Conservation (phyloP, 2,113 vertebrate species). For the Phoxinus phoxinus region DNA sequence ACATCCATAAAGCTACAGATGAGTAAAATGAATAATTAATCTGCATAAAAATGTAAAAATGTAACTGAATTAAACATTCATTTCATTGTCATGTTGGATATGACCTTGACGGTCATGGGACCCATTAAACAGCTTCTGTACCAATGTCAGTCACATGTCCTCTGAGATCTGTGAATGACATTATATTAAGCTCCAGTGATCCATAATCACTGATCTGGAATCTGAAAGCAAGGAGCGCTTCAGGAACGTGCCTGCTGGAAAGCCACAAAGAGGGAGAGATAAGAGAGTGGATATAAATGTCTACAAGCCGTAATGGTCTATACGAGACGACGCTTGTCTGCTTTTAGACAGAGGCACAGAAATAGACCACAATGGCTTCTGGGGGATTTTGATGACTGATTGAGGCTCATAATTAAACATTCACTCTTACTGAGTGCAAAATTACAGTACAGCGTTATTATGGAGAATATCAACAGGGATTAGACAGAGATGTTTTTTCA, state of each 20-base stretch:
- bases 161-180: background rate
- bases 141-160: background rate
- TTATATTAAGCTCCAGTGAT: constrained; percentile 27
- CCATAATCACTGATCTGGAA: constrained; percentile 5
- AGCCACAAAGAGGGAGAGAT: constrained; percentile 14
- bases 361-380: constrained; percentile 5
- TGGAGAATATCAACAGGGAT: background rate
- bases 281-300: constrained; percentile 27
- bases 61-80: constrained; percentile 10
- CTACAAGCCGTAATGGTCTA: background rate
- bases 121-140: constrained; percentile 1
- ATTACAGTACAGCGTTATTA: background rate
- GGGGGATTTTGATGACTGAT: constrained; percentile 5
- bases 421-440: background rate
- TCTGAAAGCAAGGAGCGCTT: background rate
- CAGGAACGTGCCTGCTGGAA: constrained; percentile 2
- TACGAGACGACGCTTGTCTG: background rate
- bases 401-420: constrained; percentile 23
- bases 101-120: background rate
- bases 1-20: constrained; percentile 2
- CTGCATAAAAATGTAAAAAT: background rate
- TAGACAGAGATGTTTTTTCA: background rate
- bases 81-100: background rate
- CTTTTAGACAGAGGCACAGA: background rate
- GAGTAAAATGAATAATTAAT: constrained; percentile 18